Conservation (phyloP, 1,140 invertebrate species). For the Streblospio benedicti region DNA sequence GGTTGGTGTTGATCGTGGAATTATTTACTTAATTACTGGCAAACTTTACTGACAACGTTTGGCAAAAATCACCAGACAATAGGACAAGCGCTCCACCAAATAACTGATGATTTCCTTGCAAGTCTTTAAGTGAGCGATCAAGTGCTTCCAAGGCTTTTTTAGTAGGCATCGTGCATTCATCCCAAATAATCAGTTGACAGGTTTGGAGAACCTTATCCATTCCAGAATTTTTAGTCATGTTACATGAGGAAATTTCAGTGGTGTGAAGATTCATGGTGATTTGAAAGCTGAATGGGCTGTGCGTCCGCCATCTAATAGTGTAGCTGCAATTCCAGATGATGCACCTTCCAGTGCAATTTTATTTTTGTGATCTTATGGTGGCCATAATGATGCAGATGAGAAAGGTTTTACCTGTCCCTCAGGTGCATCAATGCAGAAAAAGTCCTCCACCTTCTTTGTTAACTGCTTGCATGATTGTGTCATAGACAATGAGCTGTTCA, state of each 20-base stretch:
- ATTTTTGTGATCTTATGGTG: conserved; percentile 18
- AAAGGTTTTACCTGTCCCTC: conserved; percentile 28
- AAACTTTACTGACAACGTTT: conserved; percentile 50
- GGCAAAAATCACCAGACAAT: conserved; percentile 49
- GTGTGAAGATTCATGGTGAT: conserved; percentile 21
- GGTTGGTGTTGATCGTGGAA: conserved; percentile 40
- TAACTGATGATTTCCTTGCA: conserved; percentile 28
- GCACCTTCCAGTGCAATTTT: conserved; percentile 21
- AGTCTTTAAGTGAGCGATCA: conserved; percentile 33
- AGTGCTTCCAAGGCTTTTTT: conserved; percentile 36
- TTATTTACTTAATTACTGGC: no score
- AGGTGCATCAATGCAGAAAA: conserved; percentile 47
- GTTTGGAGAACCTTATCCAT: conserved; percentile 27
- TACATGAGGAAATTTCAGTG: conserved; percentile 22
- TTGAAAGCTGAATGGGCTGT: conserved; percentile 23
- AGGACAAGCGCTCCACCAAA: conserved; percentile 37
- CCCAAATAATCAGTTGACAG: conserved; percentile 39
- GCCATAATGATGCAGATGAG: conserved; percentile 20
- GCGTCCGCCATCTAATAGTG: conserved; percentile 17
- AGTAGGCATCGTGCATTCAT: conserved; percentile 45
- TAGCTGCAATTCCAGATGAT: conserved; percentile 24
- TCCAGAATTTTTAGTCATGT: conserved; percentile 24
- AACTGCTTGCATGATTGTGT: conserved; percentile 38
- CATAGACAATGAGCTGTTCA: conserved; percentile 40
- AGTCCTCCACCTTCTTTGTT: conserved; percentile 34